Base-by-base conservation (phyloP, 2,797 vertebrate species). In the Decapterus maruadsi region DNA sequence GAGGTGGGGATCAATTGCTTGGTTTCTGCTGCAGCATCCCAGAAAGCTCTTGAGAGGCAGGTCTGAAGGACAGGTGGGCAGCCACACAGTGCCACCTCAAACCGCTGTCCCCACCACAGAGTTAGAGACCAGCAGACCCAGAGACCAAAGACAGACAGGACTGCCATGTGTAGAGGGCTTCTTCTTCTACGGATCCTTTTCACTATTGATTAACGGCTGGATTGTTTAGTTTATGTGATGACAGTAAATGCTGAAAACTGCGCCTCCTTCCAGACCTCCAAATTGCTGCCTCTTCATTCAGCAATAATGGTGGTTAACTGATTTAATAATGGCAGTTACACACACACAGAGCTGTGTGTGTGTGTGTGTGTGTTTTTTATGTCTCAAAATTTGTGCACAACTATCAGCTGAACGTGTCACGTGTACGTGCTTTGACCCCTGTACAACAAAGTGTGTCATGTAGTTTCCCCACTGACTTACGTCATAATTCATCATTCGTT, bases 11-110 rank as follows among this genome's bases (percentile, higher is more conserved):
- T 94, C 89, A 88, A 85, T 91, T 90, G 91, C 91, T 81, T 61
- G 82, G 87, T 93, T 92, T 92, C 78, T 89, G 79, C 85, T 90
- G 90, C 87, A 90, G 87, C 90, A 93, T 92, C 92, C 82, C 90
- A 86, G 80, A 94, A 91, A 89, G 67, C 82, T 83, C 79, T 43
- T 77, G 77, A 86, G 89, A 81, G 80, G 71, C 78, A 59, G 59
- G 85, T 73, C 76, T 85, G 88, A 89, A 81, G 82, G 93, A 91
- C 91, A 92, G 89, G 89, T 91, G 90, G 87, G 76, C 85, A 85
- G 85, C 83, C 80, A 80, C 89, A 87, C 75, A 63, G 70, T 84
- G 88, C 85, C 91, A 91, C 92, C 87, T 92, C 86, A 90, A 91
- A 92, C 89, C 92, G 81, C 91, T 89, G 89, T 91, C 82, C 78